Evolutionary conservation across 2,797 vertebrate genomes (phyloP), one percentile per base, ranked within the genome.

Genomic region (Eutrigla gurnardus): DNA sequence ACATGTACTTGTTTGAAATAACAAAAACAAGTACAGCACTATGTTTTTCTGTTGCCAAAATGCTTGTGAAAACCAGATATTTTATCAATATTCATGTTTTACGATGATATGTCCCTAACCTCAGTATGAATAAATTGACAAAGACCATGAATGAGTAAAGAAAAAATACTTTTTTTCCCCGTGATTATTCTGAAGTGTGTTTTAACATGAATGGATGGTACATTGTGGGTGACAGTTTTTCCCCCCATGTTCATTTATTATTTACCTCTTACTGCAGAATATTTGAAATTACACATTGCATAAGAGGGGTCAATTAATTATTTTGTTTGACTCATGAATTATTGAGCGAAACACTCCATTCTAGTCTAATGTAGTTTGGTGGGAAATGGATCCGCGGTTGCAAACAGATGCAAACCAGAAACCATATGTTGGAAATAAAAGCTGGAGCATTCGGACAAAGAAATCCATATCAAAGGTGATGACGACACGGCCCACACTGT

Each of bases 241-340:
- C 10, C 10, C 32, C 25, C 5, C 18, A 4, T 17, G 42, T 62
- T 54, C 7, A 61, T 87, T 42, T 50, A 69, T 84, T 69, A 84
- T 85, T 73, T 3, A 75, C 70, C 32, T 50, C 45, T 18, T 49
- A 64, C 52, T 47, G 49, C 68, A 46, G 61, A 80, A 76, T 77
- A 35, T 75, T 75, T 77, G n/a, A 45, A 62, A 78, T 71, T 9
- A 12, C 50, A 69, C 32, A 58, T 75, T 78, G 57, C 73, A 46
- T 54, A 70, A 82, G 63, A 67, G 50, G 6, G 17, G 52, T 64
- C n/a, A 15, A 73, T 85, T 37, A 57, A 82, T 85, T 61, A 88
- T 88, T 80, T 76, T 75, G 76, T 65, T 75, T 68, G 4, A 79
- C 55, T 57, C 32, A 68, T 84, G 7, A 82, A 84, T 82, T 60